These are phyloP conservation scores for Eupeodes luniger DNA, from an alignment of 2,888 invertebrate genomes.

Conservation along the genomic window DNA sequence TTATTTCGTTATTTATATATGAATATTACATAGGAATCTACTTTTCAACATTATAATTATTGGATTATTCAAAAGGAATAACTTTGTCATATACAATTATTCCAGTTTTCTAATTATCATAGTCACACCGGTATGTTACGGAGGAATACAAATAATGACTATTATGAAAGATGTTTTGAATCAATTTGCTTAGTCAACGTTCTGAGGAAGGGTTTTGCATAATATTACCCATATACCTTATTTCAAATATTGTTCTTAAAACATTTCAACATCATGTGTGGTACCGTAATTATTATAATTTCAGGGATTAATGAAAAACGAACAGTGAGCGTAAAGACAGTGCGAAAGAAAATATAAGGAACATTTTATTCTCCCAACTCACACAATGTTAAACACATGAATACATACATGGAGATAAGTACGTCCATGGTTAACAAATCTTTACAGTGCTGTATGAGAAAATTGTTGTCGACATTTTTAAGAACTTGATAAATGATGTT, in stretches of 20 bases:
- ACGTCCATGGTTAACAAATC: not conserved
- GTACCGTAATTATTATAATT: conserved; percentile 28
- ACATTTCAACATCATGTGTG: conserved; percentile 29
- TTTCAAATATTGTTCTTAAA: conserved; percentile 2
- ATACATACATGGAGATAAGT: not conserved
- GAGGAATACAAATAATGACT: conserved; percentile 9
- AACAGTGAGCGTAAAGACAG: not conserved
- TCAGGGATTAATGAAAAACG: conserved; percentile 12
- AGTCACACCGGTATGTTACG: conserved; percentile 5
- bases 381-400: not conserved
- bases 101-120: conserved; percentile 10
- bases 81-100: conserved; percentile 1
- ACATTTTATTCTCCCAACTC: conserved; percentile 8
- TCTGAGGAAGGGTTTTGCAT: conserved; percentile 19
- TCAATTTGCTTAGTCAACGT: conserved; percentile 26
- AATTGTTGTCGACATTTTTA: too few relatives aligned
- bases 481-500: too few relatives aligned
- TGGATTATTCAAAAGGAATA: conserved; percentile 8
- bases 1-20: too few relatives aligned
- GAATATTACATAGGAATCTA: not conserved
- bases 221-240: not conserved
- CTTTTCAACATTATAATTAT: not conserved
- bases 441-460: not conserved
- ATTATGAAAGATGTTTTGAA: conserved; percentile 19
- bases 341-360: not conserved